Percentiles rank a stretch among this genome's conserved stretches.
phyloP scores from a whole-genome alignment of 2,797 vertebrate genomes.

The Anabas testudineus region DNA sequence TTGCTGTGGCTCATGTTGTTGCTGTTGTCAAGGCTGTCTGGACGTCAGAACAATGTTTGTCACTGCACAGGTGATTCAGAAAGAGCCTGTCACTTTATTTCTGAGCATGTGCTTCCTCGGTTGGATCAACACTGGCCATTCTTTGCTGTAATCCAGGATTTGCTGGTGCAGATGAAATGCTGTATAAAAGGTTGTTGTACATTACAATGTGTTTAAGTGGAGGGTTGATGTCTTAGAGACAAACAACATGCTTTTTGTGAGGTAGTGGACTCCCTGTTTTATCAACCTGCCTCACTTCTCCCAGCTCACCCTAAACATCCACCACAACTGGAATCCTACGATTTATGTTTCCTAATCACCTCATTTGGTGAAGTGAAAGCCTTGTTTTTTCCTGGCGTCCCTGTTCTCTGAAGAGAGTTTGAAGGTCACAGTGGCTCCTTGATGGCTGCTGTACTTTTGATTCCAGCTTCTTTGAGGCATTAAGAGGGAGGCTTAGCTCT shows the following conservation, averaged over 20 bases:
- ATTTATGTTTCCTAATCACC: conserved; percentile 33
- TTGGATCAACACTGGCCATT: background rate
- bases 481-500: conserved; percentile 56
- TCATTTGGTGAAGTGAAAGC: conserved; percentile 6
- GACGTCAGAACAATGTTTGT: background rate
- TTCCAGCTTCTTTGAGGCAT: conserved; percentile 51
- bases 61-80: background rate
- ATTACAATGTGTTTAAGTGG: too few relatives aligned
- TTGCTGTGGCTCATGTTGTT: conserved; percentile 30
- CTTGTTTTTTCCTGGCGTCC: background rate
- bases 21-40: conserved; percentile 28
- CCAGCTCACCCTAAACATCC: background rate
- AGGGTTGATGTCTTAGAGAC: too few relatives aligned
- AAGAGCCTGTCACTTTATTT: background rate
- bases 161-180: too few relatives aligned
- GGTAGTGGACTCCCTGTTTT: too few relatives aligned
- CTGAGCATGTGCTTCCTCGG: background rate
- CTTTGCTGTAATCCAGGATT: background rate
- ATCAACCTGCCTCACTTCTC: background rate
- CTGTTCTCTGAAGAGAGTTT: conserved; percentile 29
- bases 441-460: conserved; percentile 50
- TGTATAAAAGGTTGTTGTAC: too few relatives aligned
- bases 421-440: conserved; percentile 52
- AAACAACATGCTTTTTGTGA: too few relatives aligned
- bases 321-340: background rate